Conservation (phyloP, 1,140 invertebrate species). For the Euborellia annulipes region DNA sequence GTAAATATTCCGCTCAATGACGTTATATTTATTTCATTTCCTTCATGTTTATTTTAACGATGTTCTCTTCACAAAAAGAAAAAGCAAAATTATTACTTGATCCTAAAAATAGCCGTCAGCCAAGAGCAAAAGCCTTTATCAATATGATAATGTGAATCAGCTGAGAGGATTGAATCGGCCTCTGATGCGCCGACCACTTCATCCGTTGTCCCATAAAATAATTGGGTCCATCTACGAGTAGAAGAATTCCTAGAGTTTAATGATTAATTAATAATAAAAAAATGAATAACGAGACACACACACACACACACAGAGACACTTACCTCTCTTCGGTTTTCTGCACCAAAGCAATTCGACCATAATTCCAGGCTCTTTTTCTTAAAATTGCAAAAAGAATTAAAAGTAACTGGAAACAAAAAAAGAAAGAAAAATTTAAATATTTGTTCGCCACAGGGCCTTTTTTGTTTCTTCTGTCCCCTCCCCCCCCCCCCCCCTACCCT, state of each 20-base stretch:
- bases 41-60: no score
- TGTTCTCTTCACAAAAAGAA: no score
- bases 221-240: conserved; percentile 65
- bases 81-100: conserved; percentile 32
- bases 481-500: no score
- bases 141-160: conserved; percentile 33
- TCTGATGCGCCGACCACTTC: conserved; percentile 27
- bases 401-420: conserved; percentile 29
- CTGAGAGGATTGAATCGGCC: conserved; percentile 22
- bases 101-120: conserved; percentile 43
- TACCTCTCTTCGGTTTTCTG: conserved; percentile 61
- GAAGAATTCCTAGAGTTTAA: not conserved
- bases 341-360: conserved; percentile 78
- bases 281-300: conserved; percentile 23
- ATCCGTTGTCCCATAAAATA: conserved; percentile 69
- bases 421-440: conserved; percentile 7
- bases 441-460: no score
- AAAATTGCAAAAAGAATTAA: conserved; percentile 68
- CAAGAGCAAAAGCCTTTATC: conserved; percentile 47
- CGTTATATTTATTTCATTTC: not conserved
- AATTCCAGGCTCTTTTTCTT: conserved; percentile 83
- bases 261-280: not conserved
- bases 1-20: not conserved
- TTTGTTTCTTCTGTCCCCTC: no score
- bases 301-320: no score